A percentile compares a stretch with the other conserved stretches of the same genome.
phyloP scores from a whole-genome alignment of 2,113 vertebrate genomes.

The Mola mola region DNA sequence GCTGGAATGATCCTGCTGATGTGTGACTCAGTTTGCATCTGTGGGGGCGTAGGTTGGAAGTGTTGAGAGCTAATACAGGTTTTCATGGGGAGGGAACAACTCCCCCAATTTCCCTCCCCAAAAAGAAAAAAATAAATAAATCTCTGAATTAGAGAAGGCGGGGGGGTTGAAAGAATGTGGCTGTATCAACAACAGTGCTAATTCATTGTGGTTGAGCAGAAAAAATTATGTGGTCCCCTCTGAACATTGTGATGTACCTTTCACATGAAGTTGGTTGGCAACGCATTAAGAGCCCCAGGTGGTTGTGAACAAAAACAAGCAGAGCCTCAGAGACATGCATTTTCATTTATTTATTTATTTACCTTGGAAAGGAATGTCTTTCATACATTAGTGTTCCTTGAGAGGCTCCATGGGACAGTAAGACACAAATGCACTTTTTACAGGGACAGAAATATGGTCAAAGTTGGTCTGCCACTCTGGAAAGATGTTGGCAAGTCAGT shows the following conservation, averaged over 20 bases:
- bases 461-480: neutral
- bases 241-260: neutral
- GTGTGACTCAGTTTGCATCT: slow-evolving; percentile 52
- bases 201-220: slow-evolving; percentile 13
- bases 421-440: slow-evolving; percentile 36
- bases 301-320: neutral
- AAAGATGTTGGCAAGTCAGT: slow-evolving; percentile 25
- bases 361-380: slow-evolving; percentile 30
- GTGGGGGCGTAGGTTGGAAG: slow-evolving; percentile 43
- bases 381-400: slow-evolving; percentile 20
- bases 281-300: too few relatives aligned
- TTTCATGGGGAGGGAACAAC: slow-evolving; percentile 45
- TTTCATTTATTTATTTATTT: slow-evolving; percentile 37
- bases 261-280: neutral
- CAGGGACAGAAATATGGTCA: slow-evolving; percentile 22
- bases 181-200: slow-evolving; percentile 40
- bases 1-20: slow-evolving; percentile 49
- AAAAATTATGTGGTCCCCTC: slow-evolving; percentile 27
- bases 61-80: slow-evolving; percentile 25
- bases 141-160: slow-evolving; percentile 21
- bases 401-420: slow-evolving; percentile 7
- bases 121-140: slow-evolving; percentile 9
- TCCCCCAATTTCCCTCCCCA: neutral
- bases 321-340: neutral
- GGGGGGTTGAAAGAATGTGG: slow-evolving; percentile 51